Conservation (phyloP, 2,113 vertebrate species). For the Fregata magnificens region DNA sequence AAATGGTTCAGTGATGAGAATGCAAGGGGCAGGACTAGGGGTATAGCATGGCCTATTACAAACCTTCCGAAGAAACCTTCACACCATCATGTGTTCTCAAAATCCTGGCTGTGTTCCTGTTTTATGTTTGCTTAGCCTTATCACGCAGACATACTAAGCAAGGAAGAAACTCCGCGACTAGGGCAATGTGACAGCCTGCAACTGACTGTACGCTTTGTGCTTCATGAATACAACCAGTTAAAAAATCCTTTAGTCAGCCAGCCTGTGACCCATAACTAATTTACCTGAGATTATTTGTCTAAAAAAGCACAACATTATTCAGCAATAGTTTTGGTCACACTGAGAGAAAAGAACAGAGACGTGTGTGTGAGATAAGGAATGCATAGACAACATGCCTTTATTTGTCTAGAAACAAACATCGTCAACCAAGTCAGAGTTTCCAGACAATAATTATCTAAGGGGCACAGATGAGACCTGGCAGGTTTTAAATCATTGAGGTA, state of each 20-base stretch:
- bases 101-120: not conserved
- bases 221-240: not conserved
- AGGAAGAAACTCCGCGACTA: not conserved
- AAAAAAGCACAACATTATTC: not conserved
- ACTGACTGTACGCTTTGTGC: not conserved
- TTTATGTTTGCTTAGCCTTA: not conserved
- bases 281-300: not conserved
- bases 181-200: not conserved
- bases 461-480: not conserved
- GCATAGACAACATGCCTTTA: not conserved
- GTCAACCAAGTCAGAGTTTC: not conserved
- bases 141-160: not conserved
- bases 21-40: conserved; percentile 25
- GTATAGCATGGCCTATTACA: not conserved
- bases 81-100: not conserved
- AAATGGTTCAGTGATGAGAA: conserved; percentile 70
- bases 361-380: not conserved
- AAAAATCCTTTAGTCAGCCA: not conserved
- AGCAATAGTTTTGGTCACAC: not conserved
- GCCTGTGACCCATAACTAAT: not conserved
- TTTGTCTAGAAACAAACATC: not conserved
- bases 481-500: conserved; percentile 19
- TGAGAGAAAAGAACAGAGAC: not conserved
- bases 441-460: not conserved
- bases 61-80: not conserved